Evolutionary conservation across 2,797 vertebrate species (phyloP).

Genomic region (Sebastiscus albofasciatus): DNA sequence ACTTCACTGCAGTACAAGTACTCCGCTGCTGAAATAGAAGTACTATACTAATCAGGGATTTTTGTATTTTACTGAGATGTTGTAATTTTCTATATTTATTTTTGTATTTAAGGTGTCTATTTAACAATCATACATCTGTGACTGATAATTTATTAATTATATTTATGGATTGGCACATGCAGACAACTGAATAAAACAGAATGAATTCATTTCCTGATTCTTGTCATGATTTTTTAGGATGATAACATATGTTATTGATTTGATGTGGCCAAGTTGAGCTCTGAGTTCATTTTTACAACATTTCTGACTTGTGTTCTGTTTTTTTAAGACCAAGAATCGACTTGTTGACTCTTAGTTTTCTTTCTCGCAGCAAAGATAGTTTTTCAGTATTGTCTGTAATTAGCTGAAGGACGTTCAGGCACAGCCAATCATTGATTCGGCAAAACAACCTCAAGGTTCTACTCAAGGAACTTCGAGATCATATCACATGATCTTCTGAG

Average conservation of each 20-base stretch:
- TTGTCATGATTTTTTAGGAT: not conserved
- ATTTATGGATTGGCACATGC: constrained; percentile 61
- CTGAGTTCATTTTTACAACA: no score
- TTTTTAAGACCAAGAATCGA: not conserved
- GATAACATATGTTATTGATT: not conserved
- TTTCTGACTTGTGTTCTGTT: not conserved
- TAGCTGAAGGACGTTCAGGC: not conserved
- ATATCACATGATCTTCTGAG: not conserved
- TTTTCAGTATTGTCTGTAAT: not conserved
- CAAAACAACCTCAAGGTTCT: not conserved
- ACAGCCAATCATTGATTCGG: not conserved
- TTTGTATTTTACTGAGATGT: constrained; percentile 20
- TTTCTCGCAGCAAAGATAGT: not conserved
- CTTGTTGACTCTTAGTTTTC: not conserved
- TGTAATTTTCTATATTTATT: constrained; percentile 57
- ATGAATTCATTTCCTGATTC: not conserved
- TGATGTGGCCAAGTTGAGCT: not conserved
- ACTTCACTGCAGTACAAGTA: not conserved
- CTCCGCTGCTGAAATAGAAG: not conserved
- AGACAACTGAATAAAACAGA: constrained; percentile 40
- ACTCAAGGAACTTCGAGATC: not conserved
- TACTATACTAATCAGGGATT: not conserved
- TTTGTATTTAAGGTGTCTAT: constrained; percentile 55
- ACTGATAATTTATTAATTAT: constrained; percentile 61
- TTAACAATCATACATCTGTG: constrained; percentile 29